Evolutionary conservation across 2,797 vertebrate species (phyloP), one percentile per base, ranked within the genome.

Genomic region (Cyclura pinguis): DNA sequence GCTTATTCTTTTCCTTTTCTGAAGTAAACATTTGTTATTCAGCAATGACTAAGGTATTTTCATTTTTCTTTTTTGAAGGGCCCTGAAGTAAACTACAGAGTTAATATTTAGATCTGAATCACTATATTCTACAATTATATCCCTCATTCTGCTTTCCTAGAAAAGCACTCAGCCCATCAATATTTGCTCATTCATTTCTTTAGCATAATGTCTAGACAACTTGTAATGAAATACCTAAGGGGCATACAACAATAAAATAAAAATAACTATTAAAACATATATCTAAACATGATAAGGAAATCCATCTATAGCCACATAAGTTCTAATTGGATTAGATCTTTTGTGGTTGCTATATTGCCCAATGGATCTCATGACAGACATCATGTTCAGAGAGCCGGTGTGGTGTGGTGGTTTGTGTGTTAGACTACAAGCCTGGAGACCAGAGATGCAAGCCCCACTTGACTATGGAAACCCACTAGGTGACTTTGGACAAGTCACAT

Each of bases 1-100:
- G 35, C 32, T 50, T 85, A 55, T 55, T 14, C 24, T 72, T 80
- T 91, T 69, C 73, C 14, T 72, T 88, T 50, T 74, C 77, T 64
- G 62, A 69, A 57, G 20, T 32, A 72, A 88, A 74, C 24, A 88
- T 72, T 29, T 5, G 18, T 74, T 85, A 76, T 64, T 76, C 52
- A 20, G 38, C 38, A 24, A 85, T 80, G n/a, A 78, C 22, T 52
- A 84, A 84, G 9, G 29, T 24, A 29, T 80, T 13, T 22, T 4
- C 16, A 9, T 83, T 29, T 29, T n/a, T 67, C 59, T 52, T 55
- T 42, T 59, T 64, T 52, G 57, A 83, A 73, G 55, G 24, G 29
- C 16, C 35, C 20, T n/a, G 29, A 55, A 74, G n/a, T 85, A 55
- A 47, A 62, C 13, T 10, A 67, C 18, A 77, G 50, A 32, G 18